Base-by-base conservation (phyloP, 2,113 vertebrate genomes). In the Protobothrops mucrosquamatus region DNA sequence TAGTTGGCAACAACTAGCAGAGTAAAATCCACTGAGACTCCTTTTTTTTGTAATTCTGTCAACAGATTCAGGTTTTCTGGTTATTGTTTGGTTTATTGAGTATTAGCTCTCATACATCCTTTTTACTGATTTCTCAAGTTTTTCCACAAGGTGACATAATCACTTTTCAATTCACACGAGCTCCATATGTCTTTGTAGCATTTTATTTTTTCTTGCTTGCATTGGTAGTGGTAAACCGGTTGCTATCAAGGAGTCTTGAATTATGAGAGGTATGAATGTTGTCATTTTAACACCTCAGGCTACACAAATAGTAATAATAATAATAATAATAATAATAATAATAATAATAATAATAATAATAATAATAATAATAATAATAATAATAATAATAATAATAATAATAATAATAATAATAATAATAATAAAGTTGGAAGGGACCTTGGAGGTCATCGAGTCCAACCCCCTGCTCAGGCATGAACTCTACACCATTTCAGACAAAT, bases 221-320 rank as follows among this genome's bases (percentile, higher is more conserved):
- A 6, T 18, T 81, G 34, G 3, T 81, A 9, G 74, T 43, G 34
- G 34, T 81, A 90, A 0, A 46, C 92, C 24, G 39, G 59, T 92
- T 96, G 34, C 87, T 48, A 91, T 7, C 89, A 61, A 11, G 12
- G 91, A 93, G 90, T 0, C 91, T 91, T 93, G 95, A 69, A 18
- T 91, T n/a, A 89, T 64, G 91, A 93, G 86, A 92, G 95, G 91
- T 92, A 89, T 46, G 87, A 90, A 88, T 61, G 89, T 74, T 52
- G 88, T 39, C 85, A 86, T 51, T 94, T 92, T 89, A 94, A 88
- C 51, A 34, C 12, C 93, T 89, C 85, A 93, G 54, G 95, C 94
- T 94, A 48, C 92, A 55, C 57, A 29, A 92, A 69, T 20, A 61
- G 43, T 94, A n/a, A n/a, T n/a, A n/a, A n/a, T n/a, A n/a, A n/a